These are phyloP conservation scores for Leptothorax acervorum DNA, from an alignment of 2,888 invertebrate genomes.

Conservation along the genomic window DNA sequence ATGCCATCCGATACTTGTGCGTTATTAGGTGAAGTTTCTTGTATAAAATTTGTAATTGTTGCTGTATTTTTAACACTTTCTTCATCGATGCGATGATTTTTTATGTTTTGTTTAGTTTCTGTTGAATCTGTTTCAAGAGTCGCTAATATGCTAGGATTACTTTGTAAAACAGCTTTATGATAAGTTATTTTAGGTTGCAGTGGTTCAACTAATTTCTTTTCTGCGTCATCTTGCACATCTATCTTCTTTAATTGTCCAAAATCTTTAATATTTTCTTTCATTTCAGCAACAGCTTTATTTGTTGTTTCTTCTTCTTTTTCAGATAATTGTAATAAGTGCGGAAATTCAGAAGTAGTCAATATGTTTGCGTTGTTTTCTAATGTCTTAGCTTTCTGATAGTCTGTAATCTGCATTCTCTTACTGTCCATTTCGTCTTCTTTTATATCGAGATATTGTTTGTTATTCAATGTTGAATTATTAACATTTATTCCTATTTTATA, in stretches of 20 bases:
- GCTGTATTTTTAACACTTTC: neutral
- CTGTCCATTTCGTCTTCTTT: neutral
- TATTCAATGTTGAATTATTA: neutral
- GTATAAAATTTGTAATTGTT: neutral
- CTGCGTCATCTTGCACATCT: neutral
- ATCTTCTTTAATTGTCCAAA: neutral
- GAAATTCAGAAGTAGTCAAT: neutral
- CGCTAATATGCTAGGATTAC: neutral
- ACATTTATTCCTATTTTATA: neutral
- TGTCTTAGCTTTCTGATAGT: neutral
- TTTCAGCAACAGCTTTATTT: neutral
- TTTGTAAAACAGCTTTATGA: slow-evolving; percentile 30
- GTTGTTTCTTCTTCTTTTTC: slow-evolving; percentile 10
- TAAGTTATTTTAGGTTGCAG: neutral
- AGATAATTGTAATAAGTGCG: neutral
- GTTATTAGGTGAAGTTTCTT: slow-evolving; percentile 19
- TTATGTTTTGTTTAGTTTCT: neutral
- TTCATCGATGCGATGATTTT: neutral
- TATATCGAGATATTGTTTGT: neutral
- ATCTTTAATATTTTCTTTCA: neutral
- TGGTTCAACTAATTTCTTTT: neutral
- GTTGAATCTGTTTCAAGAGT: neutral
- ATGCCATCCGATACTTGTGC: neutral
- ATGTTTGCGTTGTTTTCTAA: neutral
- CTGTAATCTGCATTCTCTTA: neutral